These are phyloP conservation scores for Oreohelix idahoensis DNA, from an alignment of 1,140 invertebrate species.

Conservation along the genomic window DNA sequence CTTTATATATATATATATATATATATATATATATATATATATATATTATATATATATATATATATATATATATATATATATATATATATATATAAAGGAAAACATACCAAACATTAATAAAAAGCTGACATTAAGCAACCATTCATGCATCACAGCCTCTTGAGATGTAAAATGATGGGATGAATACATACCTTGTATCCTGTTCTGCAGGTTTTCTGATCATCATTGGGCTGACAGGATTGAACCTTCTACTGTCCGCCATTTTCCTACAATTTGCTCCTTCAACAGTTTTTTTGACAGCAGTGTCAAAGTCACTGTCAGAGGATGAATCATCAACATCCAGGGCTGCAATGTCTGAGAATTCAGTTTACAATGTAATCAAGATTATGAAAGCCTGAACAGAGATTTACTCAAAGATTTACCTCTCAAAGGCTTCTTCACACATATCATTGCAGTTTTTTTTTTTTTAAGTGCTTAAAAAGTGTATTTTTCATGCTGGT, in stretches of 20 bases:
- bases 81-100: no score
- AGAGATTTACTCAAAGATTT: no score
- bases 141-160: no score
- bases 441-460: no score
- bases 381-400: no score
- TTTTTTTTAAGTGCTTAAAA: no score
- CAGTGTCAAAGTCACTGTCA: constrained; percentile 52
- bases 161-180: neutral
- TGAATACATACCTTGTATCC: neutral
- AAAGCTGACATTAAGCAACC: no score
- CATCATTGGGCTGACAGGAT: neutral
- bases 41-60: constrained; percentile 19
- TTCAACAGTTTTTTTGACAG: constrained; percentile 42
- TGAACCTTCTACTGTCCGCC: neutral
- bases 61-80: constrained; percentile 10
- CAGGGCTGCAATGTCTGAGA: constrained; percentile 49
- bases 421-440: no score
- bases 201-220: neutral
- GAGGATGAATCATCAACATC: constrained; percentile 43
- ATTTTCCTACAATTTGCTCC: constrained; percentile 7
- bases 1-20: no score
- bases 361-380: no score
- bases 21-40: neutral
- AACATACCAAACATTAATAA: no score
- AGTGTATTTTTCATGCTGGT: no score